These are phyloP conservation scores for Zaprionus gabonicus DNA, from an alignment of 1,140 invertebrate genomes.

Conservation along the genomic window DNA sequence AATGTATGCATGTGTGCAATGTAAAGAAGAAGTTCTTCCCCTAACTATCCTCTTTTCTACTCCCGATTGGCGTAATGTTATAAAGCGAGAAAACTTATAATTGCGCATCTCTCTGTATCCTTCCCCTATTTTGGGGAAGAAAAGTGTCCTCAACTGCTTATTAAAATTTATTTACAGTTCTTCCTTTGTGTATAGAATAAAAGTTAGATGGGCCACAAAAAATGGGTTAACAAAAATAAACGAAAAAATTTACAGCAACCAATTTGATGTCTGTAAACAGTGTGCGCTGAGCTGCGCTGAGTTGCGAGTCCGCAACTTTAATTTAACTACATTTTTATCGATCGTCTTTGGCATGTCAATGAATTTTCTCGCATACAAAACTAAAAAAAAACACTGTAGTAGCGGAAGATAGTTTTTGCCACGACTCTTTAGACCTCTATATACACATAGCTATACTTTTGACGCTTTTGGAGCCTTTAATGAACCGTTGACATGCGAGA, in stretches of 20 bases:
- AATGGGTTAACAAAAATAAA: conserved; percentile 40
- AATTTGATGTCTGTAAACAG: conserved; percentile 60
- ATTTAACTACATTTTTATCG: conserved; percentile 79
- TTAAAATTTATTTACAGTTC: conserved; percentile 52
- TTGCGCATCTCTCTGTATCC: conserved; percentile 34
- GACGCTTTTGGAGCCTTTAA: conserved; percentile 45
- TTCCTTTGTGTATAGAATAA: not conserved
- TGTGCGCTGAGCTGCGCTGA: conserved; percentile 30
- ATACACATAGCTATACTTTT: not conserved
- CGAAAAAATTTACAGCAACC: conserved; percentile 38
- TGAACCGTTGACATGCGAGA: conserved; percentile 78
- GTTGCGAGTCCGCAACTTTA: conserved; percentile 57
- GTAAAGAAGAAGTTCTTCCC: not conserved
- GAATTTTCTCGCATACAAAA: conserved; percentile 49
- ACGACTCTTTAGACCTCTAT: conserved; percentile 1
- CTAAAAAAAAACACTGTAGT: conserved; percentile 19
- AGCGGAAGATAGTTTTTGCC: conserved; percentile 50
- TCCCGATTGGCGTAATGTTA: conserved; percentile 1
- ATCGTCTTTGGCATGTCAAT: conserved; percentile 67
- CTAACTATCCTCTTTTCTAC: no score
- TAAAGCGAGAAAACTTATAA: conserved; percentile 55
- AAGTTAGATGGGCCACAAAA: conserved; percentile 51
- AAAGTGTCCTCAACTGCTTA: conserved; percentile 44
- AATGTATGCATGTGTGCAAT: not conserved
- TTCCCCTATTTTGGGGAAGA: not conserved